Conservation (phyloP, 2,888 invertebrate genomes). For the Pteria penguin region DNA sequence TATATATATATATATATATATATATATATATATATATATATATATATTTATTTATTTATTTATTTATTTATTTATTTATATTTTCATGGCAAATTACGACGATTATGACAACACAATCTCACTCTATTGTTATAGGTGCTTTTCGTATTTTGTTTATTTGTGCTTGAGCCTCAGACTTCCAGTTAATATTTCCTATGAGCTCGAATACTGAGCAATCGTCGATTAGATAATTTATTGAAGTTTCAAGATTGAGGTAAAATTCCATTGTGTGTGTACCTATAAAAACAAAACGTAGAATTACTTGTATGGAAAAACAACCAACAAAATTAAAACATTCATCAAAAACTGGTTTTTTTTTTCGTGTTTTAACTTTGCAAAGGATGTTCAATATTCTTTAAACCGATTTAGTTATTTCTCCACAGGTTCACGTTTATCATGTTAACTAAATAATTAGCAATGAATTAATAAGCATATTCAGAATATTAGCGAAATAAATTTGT, state of each 20-base stretch:
- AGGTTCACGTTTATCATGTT: too few species aligned
- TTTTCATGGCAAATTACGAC: background rate
- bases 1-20: background rate
- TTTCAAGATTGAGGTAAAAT: slow-evolving; percentile 18
- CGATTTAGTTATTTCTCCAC: too few species aligned
- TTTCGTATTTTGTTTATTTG: slow-evolving; percentile 33
- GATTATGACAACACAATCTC: background rate
- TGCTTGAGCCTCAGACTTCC: slow-evolving; percentile 29
- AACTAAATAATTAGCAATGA: too few species aligned
- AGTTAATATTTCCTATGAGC: slow-evolving; percentile 20
- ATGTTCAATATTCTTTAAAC: too few species aligned
- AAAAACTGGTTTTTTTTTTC: too few species aligned
- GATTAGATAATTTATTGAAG: slow-evolving; percentile 16
- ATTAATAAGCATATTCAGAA: too few species aligned
- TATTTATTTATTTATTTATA: background rate
- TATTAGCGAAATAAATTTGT: too few species aligned
- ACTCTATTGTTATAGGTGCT: slow-evolving; percentile 26
- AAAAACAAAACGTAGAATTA: too few species aligned
- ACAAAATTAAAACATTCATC: too few species aligned
- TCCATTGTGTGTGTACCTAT: slow-evolving; percentile 11
- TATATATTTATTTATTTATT: background rate
- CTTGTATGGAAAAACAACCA: too few species aligned
- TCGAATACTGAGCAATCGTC: slow-evolving; percentile 22
- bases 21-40: background rate
- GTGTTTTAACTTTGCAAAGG: too few species aligned